Conservation (phyloP, 2,888 invertebrate genomes). For the Shargacucullia verbasci region DNA sequence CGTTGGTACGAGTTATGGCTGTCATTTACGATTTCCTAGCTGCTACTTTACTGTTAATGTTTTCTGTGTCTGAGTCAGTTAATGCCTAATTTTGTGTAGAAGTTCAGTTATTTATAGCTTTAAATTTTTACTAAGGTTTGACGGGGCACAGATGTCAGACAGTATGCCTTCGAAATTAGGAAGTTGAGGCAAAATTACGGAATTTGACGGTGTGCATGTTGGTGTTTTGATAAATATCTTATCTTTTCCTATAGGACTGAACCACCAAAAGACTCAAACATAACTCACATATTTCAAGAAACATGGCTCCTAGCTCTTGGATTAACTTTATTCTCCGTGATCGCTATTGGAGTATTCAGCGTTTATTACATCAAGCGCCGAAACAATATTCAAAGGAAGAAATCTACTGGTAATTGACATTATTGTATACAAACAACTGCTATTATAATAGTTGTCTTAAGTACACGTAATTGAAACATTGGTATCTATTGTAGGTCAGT, state of each 20-base stretch:
- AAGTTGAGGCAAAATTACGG: too few species aligned
- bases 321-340: constrained; percentile 78
- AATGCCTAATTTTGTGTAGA: neutral
- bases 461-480: constrained; percentile 75
- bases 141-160: too few species aligned
- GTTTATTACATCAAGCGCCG: constrained; percentile 83
- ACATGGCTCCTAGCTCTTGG: constrained; percentile 84
- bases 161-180: neutral
- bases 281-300: constrained; percentile 82
- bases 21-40: constrained; percentile 4
- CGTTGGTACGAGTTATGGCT: neutral
- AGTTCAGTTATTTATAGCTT: too few species aligned
- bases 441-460: constrained; percentile 30
- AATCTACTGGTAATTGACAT: constrained; percentile 77
- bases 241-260: constrained; percentile 73
- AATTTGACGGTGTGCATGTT: too few species aligned
- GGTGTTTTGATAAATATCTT: neutral
- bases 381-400: constrained; percentile 82
- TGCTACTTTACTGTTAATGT: neutral
- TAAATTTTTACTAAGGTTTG: too few species aligned
- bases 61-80: neutral
- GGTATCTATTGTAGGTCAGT: constrained; percentile 82
- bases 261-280: constrained; percentile 82
- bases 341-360: constrained; percentile 81
- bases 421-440: constrained; percentile 47